Base-by-base conservation (phyloP, 2,113 vertebrate species). In the Myotis davidii region DNA sequence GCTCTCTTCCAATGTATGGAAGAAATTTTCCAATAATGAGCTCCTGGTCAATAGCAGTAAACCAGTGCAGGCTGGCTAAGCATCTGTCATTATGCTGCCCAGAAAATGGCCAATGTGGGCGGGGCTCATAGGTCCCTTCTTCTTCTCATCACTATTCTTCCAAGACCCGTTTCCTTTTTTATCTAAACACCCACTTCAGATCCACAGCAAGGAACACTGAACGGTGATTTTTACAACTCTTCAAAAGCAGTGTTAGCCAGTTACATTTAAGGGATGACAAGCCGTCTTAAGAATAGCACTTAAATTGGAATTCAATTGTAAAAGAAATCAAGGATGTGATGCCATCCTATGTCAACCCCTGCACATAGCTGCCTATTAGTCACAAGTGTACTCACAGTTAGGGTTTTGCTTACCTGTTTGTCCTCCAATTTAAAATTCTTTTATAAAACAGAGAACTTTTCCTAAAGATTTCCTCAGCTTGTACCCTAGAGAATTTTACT, bases 401-500 rank as follows among this genome's bases (percentile, higher is more conserved):
- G 9, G 25, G 39, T 48, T 90, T 54, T 83, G 34, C 34, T 94
- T 48, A 72, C 34, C 39, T 61, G 86, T 56, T 18, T 69, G 86
- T 29, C 56, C 78, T 93, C 39, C n/a, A 23, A 39, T 59, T 74
- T 93, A 32, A 91, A 88, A 45, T 73, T 69, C 32, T 88, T 95
- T 85, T 34, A 42, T 79, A 92, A 95, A 94, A 95, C 39, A 79
- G 0, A 87, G 27, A 65, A 42, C 32, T 77, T 76, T 52, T 25
- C 84, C 83, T 88, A 83, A 95, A 93, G 74, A 88, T 81, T 39
- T 84, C 90, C 76, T 96, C 82, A 74, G 67, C 12, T 69, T 91
- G 37, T 45, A 85, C 27, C 39, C n/a, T 50, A 90, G 25, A 88
- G 29, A 85, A 90, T 73, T 88, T 93, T 59, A 82, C 37, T 92